These are phyloP conservation scores for Addax nasomaculatus DNA, from an alignment of 2,113 vertebrate species.

Conservation along the genomic window DNA sequence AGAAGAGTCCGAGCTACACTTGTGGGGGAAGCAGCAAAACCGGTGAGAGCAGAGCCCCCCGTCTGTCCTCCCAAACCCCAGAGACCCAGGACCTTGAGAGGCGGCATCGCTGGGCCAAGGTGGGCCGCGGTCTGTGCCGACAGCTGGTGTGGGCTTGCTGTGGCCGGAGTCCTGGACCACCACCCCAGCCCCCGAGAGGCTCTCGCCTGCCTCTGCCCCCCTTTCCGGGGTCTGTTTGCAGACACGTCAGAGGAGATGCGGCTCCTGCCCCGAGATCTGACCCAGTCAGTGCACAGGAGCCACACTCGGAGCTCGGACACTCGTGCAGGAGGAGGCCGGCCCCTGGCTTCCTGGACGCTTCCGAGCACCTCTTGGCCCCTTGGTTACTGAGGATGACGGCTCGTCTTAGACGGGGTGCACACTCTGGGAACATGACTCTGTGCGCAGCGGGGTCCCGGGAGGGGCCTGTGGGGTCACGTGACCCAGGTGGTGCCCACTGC, in stretches of 20 bases:
- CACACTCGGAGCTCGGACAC: fast-evolving
- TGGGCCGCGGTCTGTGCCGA: background rate
- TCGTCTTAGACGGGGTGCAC: fast-evolving
- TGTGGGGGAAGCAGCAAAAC: background rate
- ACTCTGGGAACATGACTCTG: background rate
- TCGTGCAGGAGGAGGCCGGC: background rate
- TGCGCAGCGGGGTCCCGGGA: background rate
- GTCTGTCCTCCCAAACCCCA: background rate
- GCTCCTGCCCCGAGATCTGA: background rate
- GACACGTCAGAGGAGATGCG: background rate
- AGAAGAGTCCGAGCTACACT: background rate
- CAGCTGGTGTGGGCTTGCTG: background rate
- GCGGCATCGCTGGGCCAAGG: fast-evolving
- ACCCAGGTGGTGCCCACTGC: background rate
- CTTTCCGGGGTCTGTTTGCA: background rate
- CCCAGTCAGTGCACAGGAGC: background rate
- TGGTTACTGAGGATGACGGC: background rate
- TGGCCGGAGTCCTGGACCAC: background rate
- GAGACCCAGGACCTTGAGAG: background rate
- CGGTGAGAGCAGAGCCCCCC: fast-evolving
- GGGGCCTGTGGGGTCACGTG: background rate
- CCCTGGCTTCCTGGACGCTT: background rate
- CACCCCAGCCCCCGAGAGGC: background rate
- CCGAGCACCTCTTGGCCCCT: background rate
- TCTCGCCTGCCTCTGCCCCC: background rate